Evolutionary conservation across 2,113 vertebrate species (phyloP), one percentile per base, ranked within the genome.

Genomic region (Cavia porcellus): DNA sequence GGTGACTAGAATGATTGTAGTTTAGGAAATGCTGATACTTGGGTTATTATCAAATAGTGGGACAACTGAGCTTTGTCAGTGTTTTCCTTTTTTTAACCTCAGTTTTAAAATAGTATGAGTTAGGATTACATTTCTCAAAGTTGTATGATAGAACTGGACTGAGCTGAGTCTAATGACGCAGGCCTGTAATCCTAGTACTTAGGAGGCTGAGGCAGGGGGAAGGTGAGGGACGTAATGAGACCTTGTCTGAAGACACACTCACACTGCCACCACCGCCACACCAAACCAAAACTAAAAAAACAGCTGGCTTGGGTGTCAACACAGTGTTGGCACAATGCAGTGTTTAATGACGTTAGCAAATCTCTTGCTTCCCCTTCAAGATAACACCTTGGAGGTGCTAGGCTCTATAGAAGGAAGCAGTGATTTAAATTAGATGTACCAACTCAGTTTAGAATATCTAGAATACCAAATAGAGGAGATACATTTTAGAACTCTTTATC

Each of bases 91-190:
- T 50, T 89, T 74, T n/a, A 50, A 64, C 50, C 17, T 66, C 70
- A 74, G 90, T 87, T 38, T 95, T 90, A 52, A 94, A 86, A 92
- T 93, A 42, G 38, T 89, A n/a, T 19, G 66, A 61, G 14, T 89
- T 93, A 38, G 87, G 42, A 94, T 14, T 66, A 1, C 32, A 42
- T 96, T 86, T 94, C 47, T 86, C 79, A 79, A 30, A 83, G 17
- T 86, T 64, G 55, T 79, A 70, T 61, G 38, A 14, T 82, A 79
- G 45, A 79, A 50, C 50, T 80, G 77, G 45, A 35, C 50, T 17
- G 47, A 20, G 8, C 8, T 1, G 4, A 22, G 77, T 19, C 7
- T 80, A 35, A 52, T 80, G 50, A 35, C 30, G 25, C 22, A 12
- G 12, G 38, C 38, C 72, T 74, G 22, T 74, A 74, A 74, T 24